Evolutionary conservation across 1,140 invertebrate species (phyloP).

Genomic region (Glomeris maerens): DNA sequence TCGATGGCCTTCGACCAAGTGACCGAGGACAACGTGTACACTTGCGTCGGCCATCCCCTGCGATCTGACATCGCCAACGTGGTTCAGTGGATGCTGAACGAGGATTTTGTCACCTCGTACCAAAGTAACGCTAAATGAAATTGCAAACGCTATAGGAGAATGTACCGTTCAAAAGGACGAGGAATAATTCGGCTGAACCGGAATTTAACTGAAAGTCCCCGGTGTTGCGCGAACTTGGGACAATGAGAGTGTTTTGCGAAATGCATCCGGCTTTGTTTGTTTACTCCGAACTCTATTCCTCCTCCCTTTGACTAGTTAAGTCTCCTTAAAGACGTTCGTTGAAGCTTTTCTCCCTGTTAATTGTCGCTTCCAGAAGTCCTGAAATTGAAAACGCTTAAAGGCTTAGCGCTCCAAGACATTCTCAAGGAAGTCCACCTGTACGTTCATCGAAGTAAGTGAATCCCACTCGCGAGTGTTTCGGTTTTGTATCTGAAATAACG

Average conservation of each 20-base stretch:
- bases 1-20: slow-evolving; percentile 70
- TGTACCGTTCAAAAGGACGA: too few relatives aligned
- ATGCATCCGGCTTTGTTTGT: too few relatives aligned
- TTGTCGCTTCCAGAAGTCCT: slow-evolving; percentile 49
- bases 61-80: slow-evolving; percentile 79
- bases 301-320: background rate
- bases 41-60: slow-evolving; percentile 89
- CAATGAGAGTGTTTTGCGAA: too few relatives aligned
- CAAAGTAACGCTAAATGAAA: slow-evolving; percentile 68
- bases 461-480: slow-evolving; percentile 6
- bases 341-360: slow-evolving; percentile 1
- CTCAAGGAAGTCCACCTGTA: slow-evolving; percentile 71
- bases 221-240: too few relatives aligned
- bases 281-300: too few relatives aligned
- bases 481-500: background rate
- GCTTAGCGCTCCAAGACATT: slow-evolving; percentile 77
- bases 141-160: too few relatives aligned
- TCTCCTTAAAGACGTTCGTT: slow-evolving; percentile 15
- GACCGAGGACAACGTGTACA: slow-evolving; percentile 84
- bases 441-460: slow-evolving; percentile 64
- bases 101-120: slow-evolving; percentile 61
- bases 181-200: too few relatives aligned
- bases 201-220: too few relatives aligned
- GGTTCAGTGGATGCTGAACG: slow-evolving; percentile 75
- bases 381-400: slow-evolving; percentile 68